Conservation (phyloP, 2,113 vertebrate genomes). For the Megaceryle maxima region DNA sequence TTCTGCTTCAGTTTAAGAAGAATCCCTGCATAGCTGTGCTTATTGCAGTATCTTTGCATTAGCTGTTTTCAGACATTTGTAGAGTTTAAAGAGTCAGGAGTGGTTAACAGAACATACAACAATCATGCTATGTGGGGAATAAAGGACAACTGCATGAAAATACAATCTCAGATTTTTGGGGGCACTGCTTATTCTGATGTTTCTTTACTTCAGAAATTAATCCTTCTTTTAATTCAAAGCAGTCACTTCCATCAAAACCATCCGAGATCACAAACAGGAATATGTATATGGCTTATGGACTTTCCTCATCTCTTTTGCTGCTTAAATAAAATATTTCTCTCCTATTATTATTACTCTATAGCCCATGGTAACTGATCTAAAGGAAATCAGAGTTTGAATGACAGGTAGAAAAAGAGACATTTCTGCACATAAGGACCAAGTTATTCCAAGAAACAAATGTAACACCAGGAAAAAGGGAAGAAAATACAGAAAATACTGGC, state of each 20-base stretch:
- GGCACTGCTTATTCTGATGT: background rate
- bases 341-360: background rate
- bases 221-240: background rate
- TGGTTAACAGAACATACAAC: background rate
- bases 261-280: background rate
- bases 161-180: background rate
- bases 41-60: conserved; percentile 6
- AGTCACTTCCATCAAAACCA: background rate
- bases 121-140: background rate
- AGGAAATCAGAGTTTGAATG: background rate
- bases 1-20: conserved; percentile 33
- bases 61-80: background rate
- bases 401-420: background rate
- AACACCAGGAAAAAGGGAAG: background rate
- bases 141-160: background rate
- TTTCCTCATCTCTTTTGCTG: background rate
- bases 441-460: background rate
- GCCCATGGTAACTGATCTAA: background rate
- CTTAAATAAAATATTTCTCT: background rate
- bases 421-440: background rate
- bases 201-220: conserved; percentile 3
- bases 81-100: background rate
- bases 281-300: background rate
- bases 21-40: background rate
- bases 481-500: background rate